Conservation (phyloP, 2,888 invertebrate genomes). For the Cephalotes varians region DNA sequence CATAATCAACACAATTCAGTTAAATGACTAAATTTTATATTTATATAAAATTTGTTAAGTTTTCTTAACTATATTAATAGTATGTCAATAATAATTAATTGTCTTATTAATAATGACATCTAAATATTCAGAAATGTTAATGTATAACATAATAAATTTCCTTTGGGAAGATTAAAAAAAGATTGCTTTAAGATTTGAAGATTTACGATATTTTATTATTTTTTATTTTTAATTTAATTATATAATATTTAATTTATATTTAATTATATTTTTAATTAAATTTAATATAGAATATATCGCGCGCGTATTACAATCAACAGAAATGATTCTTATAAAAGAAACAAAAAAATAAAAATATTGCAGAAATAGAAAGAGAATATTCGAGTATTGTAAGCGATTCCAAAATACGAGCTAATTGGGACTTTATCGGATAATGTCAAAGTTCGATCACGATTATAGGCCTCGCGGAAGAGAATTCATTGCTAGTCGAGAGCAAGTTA, state of each 20-base stretch:
- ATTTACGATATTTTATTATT: background rate
- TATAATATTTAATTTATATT: too few species aligned
- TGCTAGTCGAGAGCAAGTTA: conserved; percentile 47
- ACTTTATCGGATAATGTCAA: conserved; percentile 21
- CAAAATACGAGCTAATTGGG: conserved; percentile 27
- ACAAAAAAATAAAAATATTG: background rate
- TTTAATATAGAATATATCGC: background rate
- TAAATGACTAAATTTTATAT: background rate
- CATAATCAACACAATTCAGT: conserved; percentile 12
- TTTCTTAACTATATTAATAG: background rate
- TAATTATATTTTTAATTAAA: too few species aligned
- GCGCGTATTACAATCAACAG: background rate
- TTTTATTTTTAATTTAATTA: too few species aligned
- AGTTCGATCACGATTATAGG: conserved; percentile 11
- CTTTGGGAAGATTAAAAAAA: background rate
- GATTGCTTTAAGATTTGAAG: background rate
- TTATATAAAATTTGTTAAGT: background rate
- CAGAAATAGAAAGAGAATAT: background rate
- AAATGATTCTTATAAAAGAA: background rate
- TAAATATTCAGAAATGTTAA: background rate
- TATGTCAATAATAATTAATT: background rate
- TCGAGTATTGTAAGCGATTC: background rate
- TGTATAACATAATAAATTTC: background rate
- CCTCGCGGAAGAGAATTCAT: conserved; percentile 59
- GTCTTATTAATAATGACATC: background rate